Evolutionary conservation across 2,113 vertebrate species (phyloP).

Genomic region (Leucosticte australis): DNA sequence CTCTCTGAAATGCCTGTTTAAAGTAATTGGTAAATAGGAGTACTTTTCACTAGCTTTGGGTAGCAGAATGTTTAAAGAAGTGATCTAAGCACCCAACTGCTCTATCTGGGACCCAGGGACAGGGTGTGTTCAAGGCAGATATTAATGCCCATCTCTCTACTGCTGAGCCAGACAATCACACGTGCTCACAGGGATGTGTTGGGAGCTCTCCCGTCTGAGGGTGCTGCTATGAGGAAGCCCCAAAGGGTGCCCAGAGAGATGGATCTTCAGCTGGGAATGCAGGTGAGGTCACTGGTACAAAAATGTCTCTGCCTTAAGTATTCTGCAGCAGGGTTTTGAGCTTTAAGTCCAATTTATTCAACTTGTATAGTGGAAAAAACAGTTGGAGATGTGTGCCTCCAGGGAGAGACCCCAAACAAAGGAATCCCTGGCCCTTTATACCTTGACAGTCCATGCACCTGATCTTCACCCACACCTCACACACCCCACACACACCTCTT

Average conservation of each 20-base stretch:
- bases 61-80: background rate
- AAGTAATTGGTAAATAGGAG: background rate
- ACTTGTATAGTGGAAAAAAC: background rate
- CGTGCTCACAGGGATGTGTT: fast-evolving
- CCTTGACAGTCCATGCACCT: background rate
- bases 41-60: background rate
- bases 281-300: background rate
- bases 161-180: background rate
- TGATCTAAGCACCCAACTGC: background rate
- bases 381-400: background rate
- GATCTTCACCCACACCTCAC: background rate
- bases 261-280: background rate
- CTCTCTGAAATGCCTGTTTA: background rate
- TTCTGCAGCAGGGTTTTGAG: background rate
- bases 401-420: background rate
- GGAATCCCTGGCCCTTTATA: background rate
- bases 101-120: background rate
- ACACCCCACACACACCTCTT: background rate
- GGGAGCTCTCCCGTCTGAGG: background rate
- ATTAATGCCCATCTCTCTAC: background rate
- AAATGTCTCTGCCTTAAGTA: background rate
- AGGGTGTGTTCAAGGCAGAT: background rate
- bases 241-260: background rate
- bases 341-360: background rate
- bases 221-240: background rate